Conservation (phyloP, 2,113 vertebrate genomes). For the human (Homo sapiens) region GRCh38 chr4:86616001-86616500, state of each 20-base stretch:
- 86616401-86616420: background rate
- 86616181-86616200: background rate
- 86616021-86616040: background rate
- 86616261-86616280: background rate
- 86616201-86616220: background rate
- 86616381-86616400: background rate
- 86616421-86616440: background rate
- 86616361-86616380: background rate
- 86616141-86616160: background rate
- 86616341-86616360: background rate
- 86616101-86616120: background rate
- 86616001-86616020: background rate
- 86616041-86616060: background rate
- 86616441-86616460: too few relatives aligned
- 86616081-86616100: background rate
- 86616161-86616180: background rate
- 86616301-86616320: background rate
- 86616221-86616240: background rate
- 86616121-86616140: background rate
- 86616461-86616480: too few relatives aligned
- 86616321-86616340: background rate
- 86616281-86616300: background rate
- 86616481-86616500: too few relatives aligned
- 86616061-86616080: slow-evolving; percentile 1
- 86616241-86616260: background rate